Evolutionary conservation across 2,888 invertebrate genomes (phyloP), one percentile per base, ranked within the genome.

Genomic region (Ferrisia virgata): DNA sequence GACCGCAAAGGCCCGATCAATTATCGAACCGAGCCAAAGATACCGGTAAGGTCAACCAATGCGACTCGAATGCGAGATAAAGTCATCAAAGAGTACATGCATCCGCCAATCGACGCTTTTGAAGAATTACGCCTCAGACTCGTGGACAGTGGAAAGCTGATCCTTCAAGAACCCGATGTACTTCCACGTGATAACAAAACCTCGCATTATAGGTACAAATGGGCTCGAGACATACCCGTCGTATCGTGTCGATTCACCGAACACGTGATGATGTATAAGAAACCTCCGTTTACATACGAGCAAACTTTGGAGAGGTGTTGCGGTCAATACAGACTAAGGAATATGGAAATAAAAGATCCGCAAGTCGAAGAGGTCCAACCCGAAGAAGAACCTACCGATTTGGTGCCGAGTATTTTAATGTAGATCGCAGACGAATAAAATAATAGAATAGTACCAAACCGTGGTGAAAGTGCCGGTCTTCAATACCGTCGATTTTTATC

Each of bases 181-280:
- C 18, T 83, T n/a, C 83, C 83, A 9, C 76, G 76, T 1, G 83
- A 83, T 28, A 83, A 40, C 13, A 83, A n/a, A 13, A 43, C 83
- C 13, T 43, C 83, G 72, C 76, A 83, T 72, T 83, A 39, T 47
- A 69, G 83, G 28, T 83, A 83, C 31, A 83, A 83, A n/a, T 83
- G 76, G 72, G 76, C 40, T n/a, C 83, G 83, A 43, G 83, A 83
- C 1, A 22, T 83, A n/a, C 83, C 83, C 1, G 83, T 83, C 18
- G 83, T 83, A n/a, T 83, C 83, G 18, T 83, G 83, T 40, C 72
- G 83, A 18, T 83, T 83, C 83, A 83, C 83, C 69, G 83, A 83
- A 33, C 83, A 83, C 83, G 83, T 83, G 1, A 83, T 83, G 72
- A 83, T 83, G 83, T 83, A 18, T 47, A 39, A 22, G 28, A 83